phyloP scores from a whole-genome alignment of 2,888 invertebrate species.

The Pomacea canaliculata region DNA sequence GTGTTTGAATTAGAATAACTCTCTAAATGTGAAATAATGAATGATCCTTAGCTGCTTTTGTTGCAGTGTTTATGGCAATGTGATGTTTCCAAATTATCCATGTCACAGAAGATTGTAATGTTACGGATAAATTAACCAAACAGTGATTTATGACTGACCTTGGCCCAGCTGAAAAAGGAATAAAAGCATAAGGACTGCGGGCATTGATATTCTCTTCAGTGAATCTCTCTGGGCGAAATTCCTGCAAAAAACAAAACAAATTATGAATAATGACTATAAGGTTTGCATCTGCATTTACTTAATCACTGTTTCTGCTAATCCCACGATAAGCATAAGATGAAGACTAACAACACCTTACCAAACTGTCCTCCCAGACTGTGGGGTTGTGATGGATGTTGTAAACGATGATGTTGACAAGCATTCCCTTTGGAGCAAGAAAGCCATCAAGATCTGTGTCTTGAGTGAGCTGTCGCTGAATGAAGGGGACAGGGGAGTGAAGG shows the following conservation, averaged over 20 bases:
- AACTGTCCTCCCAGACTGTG: conserved; percentile 50
- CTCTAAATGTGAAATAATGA: too few relatives aligned
- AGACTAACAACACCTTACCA: conserved; percentile 26
- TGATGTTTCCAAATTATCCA: too few relatives aligned
- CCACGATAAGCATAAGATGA: too few relatives aligned
- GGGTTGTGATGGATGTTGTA: conserved; percentile 59
- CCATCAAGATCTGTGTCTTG: conserved; percentile 52
- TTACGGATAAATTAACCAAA: too few relatives aligned
- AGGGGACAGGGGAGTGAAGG: conserved; percentile 53
- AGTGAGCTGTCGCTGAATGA: conserved; percentile 53
- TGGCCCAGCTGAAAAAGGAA: conserved; percentile 61
- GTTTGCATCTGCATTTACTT: too few relatives aligned
- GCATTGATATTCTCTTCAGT: conserved; percentile 41
- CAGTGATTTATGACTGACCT: conserved; percentile 8
- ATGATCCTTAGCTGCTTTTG: too few relatives aligned
- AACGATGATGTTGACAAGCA: conserved; percentile 46
- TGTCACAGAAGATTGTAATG: too few relatives aligned
- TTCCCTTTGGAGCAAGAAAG: conserved; percentile 44
- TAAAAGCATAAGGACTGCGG: conserved; percentile 45
- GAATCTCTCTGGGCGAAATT: conserved; percentile 50
- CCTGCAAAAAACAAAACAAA: not conserved
- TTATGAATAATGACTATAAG: too few relatives aligned
- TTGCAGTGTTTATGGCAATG: too few relatives aligned
- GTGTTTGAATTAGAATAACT: too few relatives aligned
- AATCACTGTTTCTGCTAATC: too few relatives aligned